Evolutionary conservation across 2,888 invertebrate species (phyloP), one percentile per base, ranked within the genome.

Genomic region (Campoplex capitator): DNA sequence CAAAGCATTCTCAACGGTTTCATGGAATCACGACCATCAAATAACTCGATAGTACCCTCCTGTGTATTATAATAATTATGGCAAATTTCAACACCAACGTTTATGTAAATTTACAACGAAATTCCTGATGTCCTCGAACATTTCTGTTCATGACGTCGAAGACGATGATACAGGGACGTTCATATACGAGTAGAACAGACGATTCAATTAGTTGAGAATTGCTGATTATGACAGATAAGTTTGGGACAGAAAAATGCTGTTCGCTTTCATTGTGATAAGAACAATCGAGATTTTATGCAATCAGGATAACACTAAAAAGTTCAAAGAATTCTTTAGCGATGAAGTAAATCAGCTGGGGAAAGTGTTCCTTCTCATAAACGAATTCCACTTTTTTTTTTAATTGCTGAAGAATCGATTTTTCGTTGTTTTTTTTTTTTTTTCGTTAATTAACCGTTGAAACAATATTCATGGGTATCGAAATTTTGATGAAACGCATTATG

Each of bases 11-110:
- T 68, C 77, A 58, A 78, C 74, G 74, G 58, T 67, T 85, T 78
- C 82, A 82, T 51, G 78, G 78, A 85, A 85, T 82, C 82, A 82
- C 85, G 78, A 78, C 74, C 82, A 85, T 82, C 77, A 28, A 65
- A 51, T 58, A 38, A 65, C 75, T 71, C 51, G 58, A 62, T 58
- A 68, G 62, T 42, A 32, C 35, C 32, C 0, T 28, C 3, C 7
- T 73, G 35, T 77, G 18, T 67, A 74, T 54, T 54, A 75, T 58
- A 42, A 74, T 67, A 74, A 84, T 58, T 62, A 65, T 73, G 54
- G 67, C 51, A 56, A 74, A 74, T 77, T 67, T 77, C 51, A 35
- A 74, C 77, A 77, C 65, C 67, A 51, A 67, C 13, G 73, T 71
- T 78, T 65, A 73, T 73, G 82, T 74, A 82, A 77, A 82, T 85